Evolutionary conservation across 2,797 vertebrate species (phyloP), one percentile per base, ranked within the genome.

Genomic region (Euphonia xanthogaster): DNA sequence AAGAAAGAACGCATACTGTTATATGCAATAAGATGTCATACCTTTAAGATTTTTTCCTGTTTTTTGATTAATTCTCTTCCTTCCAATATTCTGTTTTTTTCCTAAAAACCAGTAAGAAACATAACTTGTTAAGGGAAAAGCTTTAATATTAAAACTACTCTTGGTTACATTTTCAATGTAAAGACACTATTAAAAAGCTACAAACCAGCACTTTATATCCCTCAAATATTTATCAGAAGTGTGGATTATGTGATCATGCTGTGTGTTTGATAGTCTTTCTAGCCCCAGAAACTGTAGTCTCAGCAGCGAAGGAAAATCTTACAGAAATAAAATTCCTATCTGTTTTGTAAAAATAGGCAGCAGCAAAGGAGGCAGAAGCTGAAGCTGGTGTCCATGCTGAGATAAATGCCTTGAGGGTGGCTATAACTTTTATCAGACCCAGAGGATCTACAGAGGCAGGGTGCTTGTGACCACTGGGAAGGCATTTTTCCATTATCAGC

Each of bases 11-110:
- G 11, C 1, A 10, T 82, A 31, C 10, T 47, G 4, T 61, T 55
- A 50, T 27, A 71, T 16, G 9, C 16, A 68, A 25, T 22, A 55
- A 40, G 35, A 33, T 37, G 8, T 12, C 25, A 0, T 88, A 96
- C 93, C 96, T 93, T 55, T 70, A 96, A 44, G 68, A 89, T 8
- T 67, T 87, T 87, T 22, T 77, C 50, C 44, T 95, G 63, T 42
- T 94, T 20, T 12, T 48, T 17, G n/a, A 82, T 3, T 74, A 75
- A 50, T 63, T 22, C 7, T 92, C 10, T 93, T 71, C 30, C 51
- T 91, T 90, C 44, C 35, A 21, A 25, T 81, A 96, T 81, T 48
- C 25, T 60, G 5, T 0, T 27, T 84, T 66, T 93, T 81, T 62
- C 54, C 93, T 95, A 80, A 70, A 91, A 88, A 54, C 1, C 25